Conservation (phyloP, 2,888 invertebrate genomes). For the Dasysyrphus tricinctus region DNA sequence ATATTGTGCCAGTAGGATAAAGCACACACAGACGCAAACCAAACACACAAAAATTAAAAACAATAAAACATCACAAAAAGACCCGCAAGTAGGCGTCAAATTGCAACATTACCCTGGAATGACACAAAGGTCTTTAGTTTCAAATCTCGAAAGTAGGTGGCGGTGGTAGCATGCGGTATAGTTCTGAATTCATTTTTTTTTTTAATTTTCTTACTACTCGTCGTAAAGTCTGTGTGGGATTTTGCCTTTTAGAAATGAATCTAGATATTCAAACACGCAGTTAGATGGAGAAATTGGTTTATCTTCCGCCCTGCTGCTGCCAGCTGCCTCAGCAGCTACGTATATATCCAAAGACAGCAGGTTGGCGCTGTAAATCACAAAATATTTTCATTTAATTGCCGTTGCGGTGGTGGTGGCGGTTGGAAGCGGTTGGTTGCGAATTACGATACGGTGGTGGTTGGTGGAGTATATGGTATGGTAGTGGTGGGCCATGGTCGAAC, state of each 20-base stretch:
- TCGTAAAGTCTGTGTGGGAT: slow-evolving; percentile 57
- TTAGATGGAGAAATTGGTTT: slow-evolving; percentile 58
- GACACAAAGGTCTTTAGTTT: slow-evolving; percentile 64
- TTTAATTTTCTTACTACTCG: neutral
- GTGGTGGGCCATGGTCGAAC: slow-evolving; percentile 28
- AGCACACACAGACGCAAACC: neutral
- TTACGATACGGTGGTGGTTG: neutral
- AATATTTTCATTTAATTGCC: slow-evolving; percentile 65
- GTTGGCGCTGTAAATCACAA: slow-evolving; percentile 69
- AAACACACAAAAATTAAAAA: neutral
- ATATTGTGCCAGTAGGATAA: slow-evolving; percentile 50
- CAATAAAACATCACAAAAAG: slow-evolving; percentile 22
- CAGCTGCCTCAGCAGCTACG: neutral
- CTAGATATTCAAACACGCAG: slow-evolving; percentile 48
- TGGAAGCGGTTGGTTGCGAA: neutral
- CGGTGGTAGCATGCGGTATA: slow-evolving; percentile 4
- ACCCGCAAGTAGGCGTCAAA: slow-evolving; percentile 60
- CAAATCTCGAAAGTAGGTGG: slow-evolving; percentile 71
- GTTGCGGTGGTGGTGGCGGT: slow-evolving; percentile 21
- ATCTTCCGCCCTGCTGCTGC: slow-evolving; percentile 1
- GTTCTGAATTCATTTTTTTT: slow-evolving; percentile 12
- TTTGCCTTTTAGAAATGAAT: slow-evolving; percentile 17
- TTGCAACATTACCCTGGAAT: slow-evolving; percentile 52
- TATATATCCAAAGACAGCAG: slow-evolving; percentile 42
- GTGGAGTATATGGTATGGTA: neutral